phyloP scores from a whole-genome alignment of 2,797 vertebrate genomes.

The Melanogrammus aeglefinus region DNA sequence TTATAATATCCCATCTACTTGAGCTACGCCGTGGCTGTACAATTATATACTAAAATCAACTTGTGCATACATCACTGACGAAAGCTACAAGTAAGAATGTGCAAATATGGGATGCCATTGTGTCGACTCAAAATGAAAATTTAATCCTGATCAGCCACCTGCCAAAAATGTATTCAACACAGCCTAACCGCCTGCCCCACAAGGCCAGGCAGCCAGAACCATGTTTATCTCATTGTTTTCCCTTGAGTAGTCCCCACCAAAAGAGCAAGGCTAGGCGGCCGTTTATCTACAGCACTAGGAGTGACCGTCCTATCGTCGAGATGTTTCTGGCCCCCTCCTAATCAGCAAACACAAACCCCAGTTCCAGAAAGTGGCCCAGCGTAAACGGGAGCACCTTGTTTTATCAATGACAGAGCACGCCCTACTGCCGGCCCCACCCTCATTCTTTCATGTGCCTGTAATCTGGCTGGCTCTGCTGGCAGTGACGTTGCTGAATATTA shows the following conservation, averaged over 20 bases:
- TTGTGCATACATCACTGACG: neutral
- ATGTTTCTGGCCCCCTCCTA: constrained; percentile 31
- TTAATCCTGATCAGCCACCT: neutral
- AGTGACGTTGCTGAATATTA: constrained; percentile 32
- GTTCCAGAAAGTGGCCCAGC: constrained; percentile 64
- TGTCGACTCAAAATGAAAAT: neutral
- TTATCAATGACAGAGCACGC: constrained; percentile 67
- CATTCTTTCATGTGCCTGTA: constrained; percentile 57
- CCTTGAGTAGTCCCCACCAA: neutral
- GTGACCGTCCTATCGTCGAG: neutral
- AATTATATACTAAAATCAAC: neutral
- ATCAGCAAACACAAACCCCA: constrained; percentile 59
- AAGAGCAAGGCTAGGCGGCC: neutral
- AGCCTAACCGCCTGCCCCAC: neutral
- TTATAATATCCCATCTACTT: neutral
- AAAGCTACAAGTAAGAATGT: too few relatives aligned
- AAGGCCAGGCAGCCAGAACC: neutral
- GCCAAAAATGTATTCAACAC: neutral
- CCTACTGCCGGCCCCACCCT: constrained; percentile 54
- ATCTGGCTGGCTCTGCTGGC: constrained; percentile 27
- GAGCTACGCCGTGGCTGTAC: neutral
- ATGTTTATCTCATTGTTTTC: neutral
- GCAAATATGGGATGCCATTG: neutral
- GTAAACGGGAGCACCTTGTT: constrained; percentile 46
- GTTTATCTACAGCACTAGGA: neutral